Conservation (phyloP, 2,113 vertebrate genomes). For the Dromiciops gliroides region DNA sequence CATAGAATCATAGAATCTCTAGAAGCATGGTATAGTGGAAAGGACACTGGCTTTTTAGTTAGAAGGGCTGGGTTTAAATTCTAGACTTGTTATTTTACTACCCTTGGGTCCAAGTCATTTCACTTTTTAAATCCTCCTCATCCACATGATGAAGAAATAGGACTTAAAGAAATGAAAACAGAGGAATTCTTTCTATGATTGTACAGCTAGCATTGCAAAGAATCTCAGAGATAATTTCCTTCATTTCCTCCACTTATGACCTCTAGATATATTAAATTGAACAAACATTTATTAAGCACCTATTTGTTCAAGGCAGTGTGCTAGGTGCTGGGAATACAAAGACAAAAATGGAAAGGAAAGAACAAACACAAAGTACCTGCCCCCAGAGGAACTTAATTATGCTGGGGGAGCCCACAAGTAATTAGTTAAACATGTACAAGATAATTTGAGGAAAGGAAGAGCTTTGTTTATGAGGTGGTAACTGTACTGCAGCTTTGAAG, state of each 20-base stretch:
- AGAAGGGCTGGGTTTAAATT: not conserved
- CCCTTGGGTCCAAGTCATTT: not conserved
- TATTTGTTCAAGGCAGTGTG: not conserved
- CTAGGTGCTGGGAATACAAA: not conserved
- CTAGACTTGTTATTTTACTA: not conserved
- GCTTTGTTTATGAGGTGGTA: not conserved
- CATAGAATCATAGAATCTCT: not conserved
- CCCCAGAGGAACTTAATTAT: not conserved
- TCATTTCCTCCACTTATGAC: not conserved
- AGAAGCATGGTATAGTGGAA: not conserved
- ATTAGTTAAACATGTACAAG: not conserved
- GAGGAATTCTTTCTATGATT: not conserved
- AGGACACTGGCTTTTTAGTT: not conserved
- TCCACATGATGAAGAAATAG: not conserved
- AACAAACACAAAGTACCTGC: too few species aligned
- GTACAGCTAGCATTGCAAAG: not conserved
- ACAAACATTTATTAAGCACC: not conserved
- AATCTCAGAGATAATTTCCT: not conserved
- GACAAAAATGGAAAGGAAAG: not conserved
- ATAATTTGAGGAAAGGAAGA: not conserved
- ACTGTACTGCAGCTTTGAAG: not conserved
- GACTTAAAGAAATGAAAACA: not conserved
- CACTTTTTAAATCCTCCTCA: not conserved
- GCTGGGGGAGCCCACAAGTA: not conserved
- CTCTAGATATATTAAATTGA: not conserved